Conservation (phyloP, 2,113 vertebrate genomes). For the Propithecus coquereli region DNA sequence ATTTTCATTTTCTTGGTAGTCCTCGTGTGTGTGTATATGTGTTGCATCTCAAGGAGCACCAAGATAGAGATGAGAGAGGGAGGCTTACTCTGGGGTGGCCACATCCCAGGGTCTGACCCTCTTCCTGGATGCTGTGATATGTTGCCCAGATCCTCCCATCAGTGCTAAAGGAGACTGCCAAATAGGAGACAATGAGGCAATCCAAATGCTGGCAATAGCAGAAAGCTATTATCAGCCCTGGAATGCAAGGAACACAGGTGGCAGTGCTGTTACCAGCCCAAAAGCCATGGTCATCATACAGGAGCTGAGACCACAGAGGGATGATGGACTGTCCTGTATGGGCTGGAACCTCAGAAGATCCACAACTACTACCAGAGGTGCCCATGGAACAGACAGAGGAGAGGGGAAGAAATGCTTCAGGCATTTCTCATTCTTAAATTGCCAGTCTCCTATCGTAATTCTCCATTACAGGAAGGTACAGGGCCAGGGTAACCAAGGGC, state of each 20-base stretch:
- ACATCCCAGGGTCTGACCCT: background rate
- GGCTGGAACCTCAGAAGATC: background rate
- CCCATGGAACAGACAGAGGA: background rate
- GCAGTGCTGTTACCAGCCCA: background rate
- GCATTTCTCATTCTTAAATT: background rate
- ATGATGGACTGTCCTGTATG: background rate
- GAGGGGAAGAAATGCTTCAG: background rate
- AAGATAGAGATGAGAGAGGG: background rate
- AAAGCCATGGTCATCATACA: background rate
- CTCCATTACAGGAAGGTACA: background rate
- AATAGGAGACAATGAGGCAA: background rate
- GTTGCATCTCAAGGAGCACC: background rate
- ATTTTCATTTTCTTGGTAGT: background rate
- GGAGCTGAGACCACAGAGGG: background rate
- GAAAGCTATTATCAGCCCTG: background rate
- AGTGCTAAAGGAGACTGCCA: background rate
- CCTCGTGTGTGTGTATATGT: background rate
- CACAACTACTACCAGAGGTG: background rate
- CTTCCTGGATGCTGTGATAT: background rate
- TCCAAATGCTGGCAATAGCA: background rate
- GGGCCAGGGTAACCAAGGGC: background rate
- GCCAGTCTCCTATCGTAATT: background rate
- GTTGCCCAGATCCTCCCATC: background rate
- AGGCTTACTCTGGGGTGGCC: background rate
- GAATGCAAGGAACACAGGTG: background rate